Evolutionary conservation across 2,888 invertebrate genomes (phyloP).

Genomic region (Ormyrus thymus): DNA sequence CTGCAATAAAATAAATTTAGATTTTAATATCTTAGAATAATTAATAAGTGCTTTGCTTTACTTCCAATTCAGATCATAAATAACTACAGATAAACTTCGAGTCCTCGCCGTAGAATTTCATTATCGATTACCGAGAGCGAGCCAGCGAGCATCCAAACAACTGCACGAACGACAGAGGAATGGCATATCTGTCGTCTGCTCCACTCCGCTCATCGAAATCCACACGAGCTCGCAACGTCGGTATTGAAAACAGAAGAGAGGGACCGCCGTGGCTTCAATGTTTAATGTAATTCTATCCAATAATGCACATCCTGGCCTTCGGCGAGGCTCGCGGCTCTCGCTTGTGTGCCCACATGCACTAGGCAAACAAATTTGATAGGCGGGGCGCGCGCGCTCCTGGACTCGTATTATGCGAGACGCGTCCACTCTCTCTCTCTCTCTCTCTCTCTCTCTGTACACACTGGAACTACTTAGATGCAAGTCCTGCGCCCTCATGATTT

Average conservation of each 20-base stretch:
- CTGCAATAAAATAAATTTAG: no score
- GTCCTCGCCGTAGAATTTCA: no score
- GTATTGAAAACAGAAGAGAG: constrained; percentile 35
- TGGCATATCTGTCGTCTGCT: constrained; percentile 29
- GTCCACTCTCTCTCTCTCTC: no score
- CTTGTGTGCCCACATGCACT: constrained; percentile 50
- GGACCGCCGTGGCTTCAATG: constrained; percentile 61
- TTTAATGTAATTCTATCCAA: constrained; percentile 74
- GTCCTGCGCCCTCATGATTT: constrained; percentile 10
- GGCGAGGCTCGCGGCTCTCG: constrained; percentile 59
- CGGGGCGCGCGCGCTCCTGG: constrained; percentile 40
- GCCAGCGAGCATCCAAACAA: background rate
- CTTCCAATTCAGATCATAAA: no score
- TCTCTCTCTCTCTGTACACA: no score
- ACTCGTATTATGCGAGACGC: background rate
- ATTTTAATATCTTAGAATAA: no score
- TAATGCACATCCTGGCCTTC: constrained; percentile 73
- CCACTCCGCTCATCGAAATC: background rate
- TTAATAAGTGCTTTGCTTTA: no score
- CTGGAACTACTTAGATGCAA: background rate
- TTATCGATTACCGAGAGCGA: background rate
- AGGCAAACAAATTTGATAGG: constrained; percentile 59
- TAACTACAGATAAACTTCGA: no score
- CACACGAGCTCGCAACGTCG: background rate
- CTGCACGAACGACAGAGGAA: constrained; percentile 5